Conservation (phyloP, 2,797 vertebrate genomes). For the Sebastes dallii region DNA sequence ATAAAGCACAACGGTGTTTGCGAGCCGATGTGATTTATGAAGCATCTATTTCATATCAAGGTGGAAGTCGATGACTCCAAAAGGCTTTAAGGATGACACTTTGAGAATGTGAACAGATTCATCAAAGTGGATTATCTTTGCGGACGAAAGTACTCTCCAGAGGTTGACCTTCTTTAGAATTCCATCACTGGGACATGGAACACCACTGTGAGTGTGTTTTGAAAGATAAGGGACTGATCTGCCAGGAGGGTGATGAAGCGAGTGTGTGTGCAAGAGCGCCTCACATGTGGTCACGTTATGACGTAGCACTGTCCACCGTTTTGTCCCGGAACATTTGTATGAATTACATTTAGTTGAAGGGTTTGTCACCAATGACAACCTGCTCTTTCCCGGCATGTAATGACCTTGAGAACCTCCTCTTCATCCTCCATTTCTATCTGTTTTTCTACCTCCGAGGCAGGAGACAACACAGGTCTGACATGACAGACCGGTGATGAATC, state of each 20-base stretch:
- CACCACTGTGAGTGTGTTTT: conserved; percentile 63
- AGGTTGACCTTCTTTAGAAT: conserved; percentile 70
- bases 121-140: conserved; percentile 74
- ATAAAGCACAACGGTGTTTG: conserved; percentile 30
- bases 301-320: conserved; percentile 3
- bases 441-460: conserved; percentile 4
- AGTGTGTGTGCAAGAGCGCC: conserved; percentile 1
- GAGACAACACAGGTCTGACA: conserved; percentile 12
- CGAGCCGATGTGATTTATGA: conserved; percentile 50
- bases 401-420: conserved; percentile 51
- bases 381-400: conserved; percentile 5
- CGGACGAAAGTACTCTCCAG: conserved; percentile 49
- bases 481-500: conserved; percentile 33
- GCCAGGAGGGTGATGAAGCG: conserved; percentile 42
- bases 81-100: conserved; percentile 58
- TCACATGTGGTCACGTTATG: conserved; percentile 16
- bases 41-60: conserved; percentile 62
- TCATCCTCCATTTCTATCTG: background rate
- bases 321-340: conserved; percentile 26
- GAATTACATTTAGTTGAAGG: conserved; percentile 30
- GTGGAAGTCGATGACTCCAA: conserved; percentile 36
- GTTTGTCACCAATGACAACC: conserved; percentile 17
- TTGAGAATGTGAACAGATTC: conserved; percentile 68
- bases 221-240: conserved; percentile 70
- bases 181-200: conserved; percentile 60